These are phyloP conservation scores for Nebria ingens DNA, from an alignment of 1,140 invertebrate genomes.

Conservation along the genomic window DNA sequence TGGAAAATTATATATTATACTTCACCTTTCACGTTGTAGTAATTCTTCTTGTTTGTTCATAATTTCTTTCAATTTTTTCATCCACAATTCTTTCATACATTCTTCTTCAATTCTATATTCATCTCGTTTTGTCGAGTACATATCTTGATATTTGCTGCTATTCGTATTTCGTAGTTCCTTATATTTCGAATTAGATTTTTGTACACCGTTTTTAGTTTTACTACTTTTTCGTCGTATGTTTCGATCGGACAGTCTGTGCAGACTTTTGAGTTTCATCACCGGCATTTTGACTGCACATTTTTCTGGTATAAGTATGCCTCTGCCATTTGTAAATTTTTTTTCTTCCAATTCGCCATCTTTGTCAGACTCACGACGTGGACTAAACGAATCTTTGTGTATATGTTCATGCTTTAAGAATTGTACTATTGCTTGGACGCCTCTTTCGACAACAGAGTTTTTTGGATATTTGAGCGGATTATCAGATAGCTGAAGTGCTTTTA, in stretches of 20 bases:
- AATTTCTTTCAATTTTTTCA: conserved; percentile 25
- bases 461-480: conserved; percentile 31
- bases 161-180: conserved; percentile 15
- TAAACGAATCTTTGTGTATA: conserved; percentile 13
- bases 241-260: background rate
- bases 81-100: conserved; percentile 25
- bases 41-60: conserved; percentile 28
- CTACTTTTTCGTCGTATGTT: conserved; percentile 12
- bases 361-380: conserved; percentile 2
- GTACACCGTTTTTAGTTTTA: conserved; percentile 19
- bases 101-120: conserved; percentile 16
- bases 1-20: too few species aligned
- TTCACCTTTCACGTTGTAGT: conserved; percentile 29
- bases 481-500: conserved; percentile 29
- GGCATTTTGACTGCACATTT: conserved; percentile 13
- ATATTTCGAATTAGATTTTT: conserved; percentile 24
- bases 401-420: conserved; percentile 23
- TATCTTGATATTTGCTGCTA: conserved; percentile 2
- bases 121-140: conserved; percentile 4
- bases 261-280: conserved; percentile 12
- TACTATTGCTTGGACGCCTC: conserved; percentile 24
- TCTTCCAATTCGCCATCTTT: background rate
- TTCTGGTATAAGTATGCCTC: background rate
- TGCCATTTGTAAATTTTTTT: conserved; percentile 7
- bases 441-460: conserved; percentile 17